These are phyloP conservation scores for Ploceus nigricollis DNA, from an alignment of 2,113 vertebrate species.

Conservation along the genomic window DNA sequence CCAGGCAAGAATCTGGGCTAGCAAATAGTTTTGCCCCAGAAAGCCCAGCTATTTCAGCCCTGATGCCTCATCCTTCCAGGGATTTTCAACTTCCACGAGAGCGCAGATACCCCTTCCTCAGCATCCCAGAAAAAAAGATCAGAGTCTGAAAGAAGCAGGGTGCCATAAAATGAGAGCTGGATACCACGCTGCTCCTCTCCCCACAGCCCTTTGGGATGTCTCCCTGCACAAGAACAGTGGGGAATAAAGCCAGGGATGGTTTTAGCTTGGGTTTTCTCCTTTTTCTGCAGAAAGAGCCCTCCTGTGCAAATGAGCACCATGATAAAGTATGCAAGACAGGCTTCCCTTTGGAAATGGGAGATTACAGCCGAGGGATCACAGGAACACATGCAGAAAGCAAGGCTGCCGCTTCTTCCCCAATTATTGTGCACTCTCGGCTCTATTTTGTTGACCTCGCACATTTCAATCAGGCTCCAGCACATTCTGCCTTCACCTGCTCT, in stretches of 20 bases:
- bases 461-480: conserved; percentile 72
- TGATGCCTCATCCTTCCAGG: not conserved
- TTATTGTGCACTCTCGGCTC: conserved; percentile 66
- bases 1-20: not conserved
- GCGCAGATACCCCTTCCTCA: not conserved
- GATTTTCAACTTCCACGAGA: not conserved
- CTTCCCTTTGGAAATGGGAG: conserved; percentile 64
- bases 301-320: not conserved
- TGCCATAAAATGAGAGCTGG: not conserved
- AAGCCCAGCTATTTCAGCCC: not conserved
- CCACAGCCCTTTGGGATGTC: not conserved
- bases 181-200: not conserved
- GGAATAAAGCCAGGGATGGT: not conserved
- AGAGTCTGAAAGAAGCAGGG: not conserved
- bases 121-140: not conserved
- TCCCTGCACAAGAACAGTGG: not conserved
- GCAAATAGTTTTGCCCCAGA: not conserved
- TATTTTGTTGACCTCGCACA: conserved; percentile 76
- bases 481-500: conserved; percentile 71
- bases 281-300: conserved; percentile 4
- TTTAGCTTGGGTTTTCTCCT: not conserved
- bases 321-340: conserved; percentile 62
- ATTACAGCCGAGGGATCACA: conserved; percentile 58
- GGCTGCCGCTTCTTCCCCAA: conserved; percentile 65
- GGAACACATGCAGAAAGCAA: conserved; percentile 35